Base-by-base conservation (phyloP, 2,113 vertebrate genomes). In the Ctenodactylus gundi region DNA sequence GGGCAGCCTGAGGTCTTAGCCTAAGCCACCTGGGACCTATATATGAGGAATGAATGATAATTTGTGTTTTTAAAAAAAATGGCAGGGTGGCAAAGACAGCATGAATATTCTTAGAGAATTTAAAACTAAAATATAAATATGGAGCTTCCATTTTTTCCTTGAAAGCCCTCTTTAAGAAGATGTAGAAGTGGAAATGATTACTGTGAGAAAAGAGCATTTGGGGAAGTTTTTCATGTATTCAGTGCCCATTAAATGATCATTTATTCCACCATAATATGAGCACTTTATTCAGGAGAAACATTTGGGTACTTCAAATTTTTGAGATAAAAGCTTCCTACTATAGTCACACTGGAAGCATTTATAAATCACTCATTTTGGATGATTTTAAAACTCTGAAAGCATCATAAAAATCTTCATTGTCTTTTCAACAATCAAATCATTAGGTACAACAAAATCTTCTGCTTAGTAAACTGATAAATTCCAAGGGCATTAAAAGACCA, bases 391-490 rank as follows among this genome's bases (percentile, higher is more conserved):
- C 23, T 58, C 23, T 82, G 62, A 84, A 81, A 53, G 60, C 49
- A 84, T 84, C 65, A 95, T 55, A 91, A 49, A 93, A 77, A 90
- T 91, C 39, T 77, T 23, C 44, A 70, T 83, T 91, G 92, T 95
- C 49, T 81, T 88, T 64, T 78, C 57, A 49, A 57, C 78, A 96
- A 95, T 27, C 29, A 29, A 84, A 62, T 55, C 27, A 60, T 85
- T 85, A 67, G 55, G 55, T 78, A 87, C 41, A 89, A 96, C 65
- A 94, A 92, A 95, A 93, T 84, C 51, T 67, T 29, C 57, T 91
- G 58, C n/a, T 94, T 25, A 65, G 82, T 62, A 75, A 85, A 51
- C n/a, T 62, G 34, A 77, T 90, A 39, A 87, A 85, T 94, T 68
- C 57, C 41, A 94, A 82, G 34, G 67, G 57, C 87, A 85, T 51